Conservation (phyloP, 2,888 invertebrate genomes). For the Watsonalla cultraria region DNA sequence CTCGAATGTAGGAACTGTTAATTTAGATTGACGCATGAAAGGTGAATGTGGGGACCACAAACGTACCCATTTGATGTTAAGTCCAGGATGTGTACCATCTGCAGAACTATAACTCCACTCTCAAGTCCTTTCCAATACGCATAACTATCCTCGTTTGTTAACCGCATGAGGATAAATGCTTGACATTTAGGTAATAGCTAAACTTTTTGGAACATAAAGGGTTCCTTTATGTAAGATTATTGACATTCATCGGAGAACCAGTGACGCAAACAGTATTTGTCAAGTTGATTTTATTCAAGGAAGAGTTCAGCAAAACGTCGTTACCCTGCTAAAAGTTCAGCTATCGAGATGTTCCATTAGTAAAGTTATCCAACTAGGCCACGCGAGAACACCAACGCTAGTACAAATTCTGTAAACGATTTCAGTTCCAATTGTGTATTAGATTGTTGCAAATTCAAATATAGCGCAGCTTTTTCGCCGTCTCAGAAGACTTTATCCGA, state of each 20-base stretch:
- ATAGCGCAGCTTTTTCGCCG: not conserved
- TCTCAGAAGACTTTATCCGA: not conserved
- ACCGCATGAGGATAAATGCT: not conserved
- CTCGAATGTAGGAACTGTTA: not conserved
- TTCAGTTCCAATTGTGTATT: conserved; percentile 16
- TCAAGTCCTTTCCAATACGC: too few relatives aligned
- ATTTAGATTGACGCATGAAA: not conserved
- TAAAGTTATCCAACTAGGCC: conserved; percentile 56
- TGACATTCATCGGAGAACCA: not conserved
- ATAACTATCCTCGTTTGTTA: not conserved
- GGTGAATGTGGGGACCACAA: not conserved
- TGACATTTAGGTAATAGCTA: too few relatives aligned
- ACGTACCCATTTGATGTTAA: not conserved
- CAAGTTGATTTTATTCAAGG: conserved; percentile 45
- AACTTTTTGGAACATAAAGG: too few relatives aligned
- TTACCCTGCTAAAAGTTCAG: conserved; percentile 45
- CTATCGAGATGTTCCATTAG: conserved; percentile 59
- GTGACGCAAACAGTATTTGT: not conserved
- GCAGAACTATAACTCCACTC: too few relatives aligned
- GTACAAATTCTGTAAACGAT: conserved; percentile 33
- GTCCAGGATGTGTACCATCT: not conserved
- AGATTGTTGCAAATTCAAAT: not conserved
- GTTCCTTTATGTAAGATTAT: not conserved
- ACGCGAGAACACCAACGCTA: conserved; percentile 37
- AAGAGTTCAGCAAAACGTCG: conserved; percentile 45